Evolutionary conservation across 2,888 invertebrate genomes (phyloP), one percentile per base, ranked within the genome.

Genomic region (Hartigia nigra): DNA sequence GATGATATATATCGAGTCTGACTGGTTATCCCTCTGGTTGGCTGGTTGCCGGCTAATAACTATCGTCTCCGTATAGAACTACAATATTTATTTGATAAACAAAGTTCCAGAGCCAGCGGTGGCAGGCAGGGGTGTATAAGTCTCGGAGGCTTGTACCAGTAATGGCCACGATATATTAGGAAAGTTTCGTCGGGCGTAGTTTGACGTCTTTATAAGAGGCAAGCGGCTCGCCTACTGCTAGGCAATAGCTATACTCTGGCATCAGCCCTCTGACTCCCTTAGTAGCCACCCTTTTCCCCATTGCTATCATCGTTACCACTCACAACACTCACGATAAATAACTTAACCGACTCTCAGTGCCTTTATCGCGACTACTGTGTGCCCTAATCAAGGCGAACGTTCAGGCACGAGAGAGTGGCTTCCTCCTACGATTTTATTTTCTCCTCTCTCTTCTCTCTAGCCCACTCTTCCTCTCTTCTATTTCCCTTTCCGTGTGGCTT

Each of bases 11-110:
- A 74, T 76, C 78, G 32, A 12, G 31, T 34, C 72, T 34, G 31
- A 34, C 72, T 72, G 31, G 72, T 34, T 31, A 72, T 32, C 31
- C 72, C 55, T 55, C 55, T 55, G 55, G 55, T 23, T 36, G 23
- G 74, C 70, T 36, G 31, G 79, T 80, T 70, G 81, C 78, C 75
- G 78, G 81, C 77, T 82, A 82, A 82, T 82, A 82, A 82, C 79
- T 81, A 82, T 79, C 74, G 78, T 79, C 76, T 74, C 75, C 75
- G 76, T 81, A 79, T 77, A 74, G 74, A 74, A 78, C 70, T 76
- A 76, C 69, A 85, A 88, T 88, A 88, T 88, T 88, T 88, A 88
- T 88, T 87, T 86, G 87, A 88, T 88, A 88, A 87, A 88, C 87
- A 88, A 88, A 88, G 88, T 88, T 88, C 81, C 82, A 83, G 82